phyloP scores from a whole-genome alignment of 2,797 vertebrate species.

The Syndactyla subalaris region DNA sequence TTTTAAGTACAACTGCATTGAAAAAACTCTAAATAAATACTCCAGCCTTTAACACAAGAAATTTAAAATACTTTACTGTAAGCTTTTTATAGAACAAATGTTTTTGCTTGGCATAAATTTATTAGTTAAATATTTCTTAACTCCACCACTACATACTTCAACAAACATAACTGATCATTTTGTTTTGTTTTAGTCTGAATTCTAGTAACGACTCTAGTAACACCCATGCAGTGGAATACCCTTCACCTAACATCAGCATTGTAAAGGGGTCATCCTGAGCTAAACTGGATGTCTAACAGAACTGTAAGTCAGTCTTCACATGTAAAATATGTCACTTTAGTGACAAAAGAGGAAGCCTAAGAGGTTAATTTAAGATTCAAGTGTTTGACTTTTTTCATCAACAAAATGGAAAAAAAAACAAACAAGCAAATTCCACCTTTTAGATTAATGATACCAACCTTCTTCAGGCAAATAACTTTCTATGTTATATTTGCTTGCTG shows the following conservation, averaged over 20 bases:
- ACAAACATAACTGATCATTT: background rate
- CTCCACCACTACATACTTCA: background rate
- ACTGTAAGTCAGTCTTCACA: background rate
- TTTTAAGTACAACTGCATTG: background rate
- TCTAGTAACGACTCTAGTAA: background rate
- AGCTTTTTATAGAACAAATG: background rate
- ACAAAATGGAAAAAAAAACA: background rate
- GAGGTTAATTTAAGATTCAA: background rate
- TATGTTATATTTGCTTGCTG: background rate
- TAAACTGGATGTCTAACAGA: background rate
- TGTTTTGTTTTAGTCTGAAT: background rate
- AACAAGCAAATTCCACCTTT: background rate
- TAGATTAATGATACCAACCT: background rate
- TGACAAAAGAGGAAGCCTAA: background rate
- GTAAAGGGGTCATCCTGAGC: background rate
- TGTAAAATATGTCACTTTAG: background rate
- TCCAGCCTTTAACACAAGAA: background rate
- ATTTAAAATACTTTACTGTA: background rate
- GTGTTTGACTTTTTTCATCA: background rate
- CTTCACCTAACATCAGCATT: background rate
- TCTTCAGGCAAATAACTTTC: background rate
- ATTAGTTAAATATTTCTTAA: conserved; percentile 1
- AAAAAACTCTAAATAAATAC: background rate
- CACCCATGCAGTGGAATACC: background rate
- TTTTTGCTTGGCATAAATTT: background rate